Base-by-base conservation (phyloP, 2,113 vertebrate species). In the Oostethus manadensis region DNA sequence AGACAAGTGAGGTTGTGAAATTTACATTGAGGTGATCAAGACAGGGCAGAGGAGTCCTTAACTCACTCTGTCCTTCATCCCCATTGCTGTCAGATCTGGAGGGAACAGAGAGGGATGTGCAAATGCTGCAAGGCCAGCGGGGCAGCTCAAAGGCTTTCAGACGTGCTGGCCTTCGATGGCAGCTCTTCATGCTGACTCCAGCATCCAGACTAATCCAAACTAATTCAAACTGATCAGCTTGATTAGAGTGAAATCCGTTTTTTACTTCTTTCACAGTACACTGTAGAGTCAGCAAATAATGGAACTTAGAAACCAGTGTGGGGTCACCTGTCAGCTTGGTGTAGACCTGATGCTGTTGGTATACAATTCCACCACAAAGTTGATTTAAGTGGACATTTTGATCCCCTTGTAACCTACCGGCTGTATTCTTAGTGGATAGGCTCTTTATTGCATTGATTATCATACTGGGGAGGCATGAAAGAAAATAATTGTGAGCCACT, bases 211-310 rank as follows among this genome's bases (percentile, higher is more conserved):
- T n/a, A n/a, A n/a, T n/a, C n/a, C 71, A 88, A 74, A 70, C 59
- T 83, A 85, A 86, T 87, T 74, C 58, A 73, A 82, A 79, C 60
- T 44, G 74, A 86, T 66, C 61, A 58, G 51, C 62, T 54, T 47
- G 26, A 63, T 73, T 83, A 64, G 57, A 66, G 56, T 66, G 49
- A 70, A 73, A 68, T 70, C 63, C 51, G 46, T 58, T 29, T 53
- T 40, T 64, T 18, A 18, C 51, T 9, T 10, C 26, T 61, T 35
- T 42, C 20, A 29, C 26, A 57, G 68, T 51, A 42, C 11, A 15
- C 38, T 40, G 17, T 46, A 49, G 42, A 44, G 54, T 29, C 78
- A 75, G 70, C 55, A 58, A 47, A 58, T 62, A 56, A 46, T 56
- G n/a, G 16, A 47, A 56, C 17, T 38, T 15, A 6, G 10, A 15